These are phyloP conservation scores for Saccopteryx bilineata DNA, from an alignment of 2,113 vertebrate species.

Conservation along the genomic window DNA sequence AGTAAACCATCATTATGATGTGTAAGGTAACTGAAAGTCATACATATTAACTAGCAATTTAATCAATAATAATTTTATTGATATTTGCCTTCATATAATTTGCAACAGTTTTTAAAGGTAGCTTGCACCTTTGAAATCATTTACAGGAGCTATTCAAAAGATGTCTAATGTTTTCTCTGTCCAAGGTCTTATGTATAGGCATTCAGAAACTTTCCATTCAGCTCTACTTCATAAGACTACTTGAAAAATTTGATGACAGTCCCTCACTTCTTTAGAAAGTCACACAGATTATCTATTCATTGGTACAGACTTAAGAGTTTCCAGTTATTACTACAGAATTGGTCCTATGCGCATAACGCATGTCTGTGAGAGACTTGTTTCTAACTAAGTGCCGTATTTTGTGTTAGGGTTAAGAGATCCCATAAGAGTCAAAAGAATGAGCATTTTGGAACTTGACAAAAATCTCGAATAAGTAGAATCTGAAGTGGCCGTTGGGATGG, in stretches of 20 bases:
- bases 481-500: background rate
- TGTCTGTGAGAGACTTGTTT: background rate
- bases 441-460: background rate
- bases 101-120: background rate
- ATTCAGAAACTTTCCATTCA: background rate
- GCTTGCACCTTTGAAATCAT: background rate
- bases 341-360: background rate
- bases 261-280: background rate
- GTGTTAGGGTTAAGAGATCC: background rate
- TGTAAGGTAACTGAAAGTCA: slow-evolving; percentile 10
- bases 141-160: slow-evolving; percentile 8
- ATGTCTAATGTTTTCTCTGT: background rate
- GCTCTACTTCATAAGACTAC: background rate
- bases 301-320: background rate
- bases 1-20: background rate
- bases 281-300: background rate
- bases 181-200: background rate
- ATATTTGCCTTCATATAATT: background rate
- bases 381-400: background rate
- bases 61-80: background rate
- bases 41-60: background rate
- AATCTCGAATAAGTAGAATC: background rate
- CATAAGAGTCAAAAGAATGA: background rate
- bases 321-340: background rate
- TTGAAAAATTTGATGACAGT: background rate